Conservation (phyloP, 2,797 vertebrate species). For the Melanotaenia trifasciata region DNA sequence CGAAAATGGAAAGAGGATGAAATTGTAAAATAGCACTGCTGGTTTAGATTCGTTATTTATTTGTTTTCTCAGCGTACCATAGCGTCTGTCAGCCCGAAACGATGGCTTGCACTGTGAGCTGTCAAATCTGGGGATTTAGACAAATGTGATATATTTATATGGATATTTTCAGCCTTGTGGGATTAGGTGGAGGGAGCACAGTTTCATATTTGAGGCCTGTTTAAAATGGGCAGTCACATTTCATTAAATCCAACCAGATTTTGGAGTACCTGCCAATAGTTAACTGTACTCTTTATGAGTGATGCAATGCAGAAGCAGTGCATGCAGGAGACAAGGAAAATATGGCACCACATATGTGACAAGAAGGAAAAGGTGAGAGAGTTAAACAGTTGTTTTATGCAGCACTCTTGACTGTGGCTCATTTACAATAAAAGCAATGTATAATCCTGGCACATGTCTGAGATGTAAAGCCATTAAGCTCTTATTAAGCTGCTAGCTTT, state of each 20-base stretch:
- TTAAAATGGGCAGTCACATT: slow-evolving; percentile 78
- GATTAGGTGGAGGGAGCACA: slow-evolving; percentile 66
- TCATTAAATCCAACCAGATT: slow-evolving; percentile 76
- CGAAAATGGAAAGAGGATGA: slow-evolving; percentile 56
- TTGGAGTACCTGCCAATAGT: slow-evolving; percentile 69
- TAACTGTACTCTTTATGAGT: slow-evolving; percentile 53
- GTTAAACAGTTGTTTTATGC: slow-evolving; percentile 37
- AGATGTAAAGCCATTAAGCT: slow-evolving; percentile 31
- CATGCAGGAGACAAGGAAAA: slow-evolving; percentile 47
- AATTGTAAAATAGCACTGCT: slow-evolving; percentile 56
- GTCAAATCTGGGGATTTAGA: slow-evolving; percentile 69
- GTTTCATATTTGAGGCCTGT: slow-evolving; percentile 64
- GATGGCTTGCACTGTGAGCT: slow-evolving; percentile 48
- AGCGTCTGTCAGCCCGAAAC: slow-evolving; percentile 53
- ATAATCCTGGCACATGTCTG: slow-evolving; percentile 53
- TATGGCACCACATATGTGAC: slow-evolving; percentile 38
- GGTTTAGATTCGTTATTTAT: slow-evolving; percentile 52
- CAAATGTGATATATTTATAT: slow-evolving; percentile 80
- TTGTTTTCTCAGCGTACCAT: slow-evolving; percentile 35
- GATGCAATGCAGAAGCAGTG: slow-evolving; percentile 51
- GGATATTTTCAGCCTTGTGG: slow-evolving; percentile 66
- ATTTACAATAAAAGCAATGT: slow-evolving; percentile 53
- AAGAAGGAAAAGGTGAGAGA: slow-evolving; percentile 55
- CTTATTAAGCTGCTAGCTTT: slow-evolving; percentile 46
- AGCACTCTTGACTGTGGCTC: slow-evolving; percentile 23